These are phyloP conservation scores for Eulemur rubriventer DNA, from an alignment of 2,797 vertebrate genomes.

Conservation along the genomic window DNA sequence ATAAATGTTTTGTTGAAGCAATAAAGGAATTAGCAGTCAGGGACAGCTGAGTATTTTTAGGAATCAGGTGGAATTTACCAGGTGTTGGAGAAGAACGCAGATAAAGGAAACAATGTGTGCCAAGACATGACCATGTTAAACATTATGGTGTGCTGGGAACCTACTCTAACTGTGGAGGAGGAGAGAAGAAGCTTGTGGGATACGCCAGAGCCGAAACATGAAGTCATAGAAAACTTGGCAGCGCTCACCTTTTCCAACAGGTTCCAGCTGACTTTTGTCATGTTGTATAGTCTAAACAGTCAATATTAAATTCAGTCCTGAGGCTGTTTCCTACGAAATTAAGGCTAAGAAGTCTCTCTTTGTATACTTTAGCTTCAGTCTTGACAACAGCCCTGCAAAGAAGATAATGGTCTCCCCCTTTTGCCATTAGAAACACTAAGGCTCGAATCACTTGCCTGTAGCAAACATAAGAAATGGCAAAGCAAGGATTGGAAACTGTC, in stretches of 20 bases:
- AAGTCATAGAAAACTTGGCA: not conserved
- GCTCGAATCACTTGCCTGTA: not conserved
- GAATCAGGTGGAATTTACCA: not conserved
- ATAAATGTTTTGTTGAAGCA: slow-evolving; percentile 42
- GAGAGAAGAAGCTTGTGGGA: not conserved
- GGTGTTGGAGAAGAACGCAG: not conserved
- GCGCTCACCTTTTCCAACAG: not conserved
- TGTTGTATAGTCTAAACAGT: not conserved
- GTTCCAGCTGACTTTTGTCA: not conserved
- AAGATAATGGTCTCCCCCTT: not conserved
- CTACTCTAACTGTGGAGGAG: not conserved
- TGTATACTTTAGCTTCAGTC: not conserved
- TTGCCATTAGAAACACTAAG: not conserved
- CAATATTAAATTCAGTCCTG: not conserved
- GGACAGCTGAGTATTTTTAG: slow-evolving; percentile 36
- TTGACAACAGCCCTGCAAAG: not conserved
- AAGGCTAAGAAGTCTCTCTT: slow-evolving; percentile 21
- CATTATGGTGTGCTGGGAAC: not conserved
- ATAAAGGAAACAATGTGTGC: not conserved
- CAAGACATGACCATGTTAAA: not conserved
- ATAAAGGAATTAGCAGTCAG: not conserved
- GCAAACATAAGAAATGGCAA: not conserved
- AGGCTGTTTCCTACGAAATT: not conserved
- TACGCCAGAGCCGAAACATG: not conserved
- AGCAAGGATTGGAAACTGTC: not conserved